A percentile compares a stretch with the other conserved stretches of the same genome.
These are phyloP conservation scores for Phylloscopus whistleri DNA, from an alignment of 2,113 vertebrate genomes.

Conservation along the genomic window DNA sequence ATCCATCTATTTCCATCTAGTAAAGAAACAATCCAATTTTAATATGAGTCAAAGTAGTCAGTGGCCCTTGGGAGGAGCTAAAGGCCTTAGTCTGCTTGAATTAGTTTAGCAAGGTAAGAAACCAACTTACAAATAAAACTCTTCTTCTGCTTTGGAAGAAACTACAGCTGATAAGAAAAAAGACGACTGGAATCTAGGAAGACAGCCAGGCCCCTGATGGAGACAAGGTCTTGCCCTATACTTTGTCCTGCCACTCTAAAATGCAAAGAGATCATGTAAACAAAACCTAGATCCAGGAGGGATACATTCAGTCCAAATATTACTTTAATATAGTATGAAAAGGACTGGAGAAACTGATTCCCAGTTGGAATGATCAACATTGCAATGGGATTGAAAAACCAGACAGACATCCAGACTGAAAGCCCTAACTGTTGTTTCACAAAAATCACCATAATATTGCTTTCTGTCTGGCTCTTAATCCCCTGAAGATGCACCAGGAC, in stretches of 20 bases:
- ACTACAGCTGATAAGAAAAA: not conserved
- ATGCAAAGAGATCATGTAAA: not conserved
- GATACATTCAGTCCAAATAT: not conserved
- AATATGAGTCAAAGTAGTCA: not conserved
- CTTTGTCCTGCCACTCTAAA: not conserved
- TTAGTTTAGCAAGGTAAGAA: not conserved
- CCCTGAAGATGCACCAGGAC: not conserved
- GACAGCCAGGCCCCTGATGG: not conserved
- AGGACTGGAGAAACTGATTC: not conserved
- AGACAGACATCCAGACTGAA: not conserved
- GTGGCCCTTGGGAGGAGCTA: not conserved
- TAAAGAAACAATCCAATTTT: not conserved
- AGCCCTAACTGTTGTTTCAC: not conserved
- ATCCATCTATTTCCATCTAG: not conserved
- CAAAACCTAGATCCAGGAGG: not conserved
- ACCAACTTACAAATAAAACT: not conserved
- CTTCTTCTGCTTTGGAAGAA: not conserved
- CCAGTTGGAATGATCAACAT: not conserved
- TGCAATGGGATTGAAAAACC: not conserved
- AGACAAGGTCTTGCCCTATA: not conserved
- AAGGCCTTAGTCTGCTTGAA: not conserved
- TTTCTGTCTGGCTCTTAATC: not conserved
- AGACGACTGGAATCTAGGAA: not conserved
- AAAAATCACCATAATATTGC: not conserved
- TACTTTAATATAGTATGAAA: not conserved